Evolutionary conservation across 2,888 invertebrate species (phyloP).

Genomic region (Oegoconia quadripuncta): DNA sequence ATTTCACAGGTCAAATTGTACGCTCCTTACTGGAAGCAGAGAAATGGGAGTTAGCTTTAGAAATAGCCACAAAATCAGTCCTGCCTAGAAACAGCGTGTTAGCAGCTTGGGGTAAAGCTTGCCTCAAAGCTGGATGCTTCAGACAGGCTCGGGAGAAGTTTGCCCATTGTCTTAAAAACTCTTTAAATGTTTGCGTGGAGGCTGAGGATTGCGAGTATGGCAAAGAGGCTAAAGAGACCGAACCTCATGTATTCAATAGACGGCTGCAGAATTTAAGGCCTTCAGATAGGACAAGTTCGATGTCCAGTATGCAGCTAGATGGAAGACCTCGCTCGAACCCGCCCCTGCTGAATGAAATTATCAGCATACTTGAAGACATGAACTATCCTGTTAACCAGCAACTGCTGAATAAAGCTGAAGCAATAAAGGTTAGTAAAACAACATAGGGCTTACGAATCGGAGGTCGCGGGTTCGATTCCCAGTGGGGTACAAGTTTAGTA

Average conservation of each 20-base stretch:
- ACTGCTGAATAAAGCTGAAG: slow-evolving; percentile 66
- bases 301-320: slow-evolving; percentile 56
- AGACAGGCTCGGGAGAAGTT: slow-evolving; percentile 88
- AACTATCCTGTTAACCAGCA: slow-evolving; percentile 74
- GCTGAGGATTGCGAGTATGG: slow-evolving; percentile 63
- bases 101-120: slow-evolving; percentile 93
- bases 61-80: slow-evolving; percentile 93
- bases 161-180: slow-evolving; percentile 64
- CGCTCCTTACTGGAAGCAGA: slow-evolving; percentile 90
- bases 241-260: slow-evolving; percentile 49
- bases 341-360: slow-evolving; percentile 83
- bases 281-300: slow-evolving; percentile 50
- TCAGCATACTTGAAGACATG: slow-evolving; percentile 83
- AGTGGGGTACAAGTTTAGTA: too few relatives aligned
- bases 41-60: slow-evolving; percentile 89
- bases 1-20: slow-evolving; percentile 78
- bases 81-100: slow-evolving; percentile 88
- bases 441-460: too few relatives aligned
- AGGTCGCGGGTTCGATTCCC: too few relatives aligned
- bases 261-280: slow-evolving; percentile 36
- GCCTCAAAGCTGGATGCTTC: slow-evolving; percentile 88
- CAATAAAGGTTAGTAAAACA: slow-evolving; percentile 64
- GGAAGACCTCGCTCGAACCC: slow-evolving; percentile 81
- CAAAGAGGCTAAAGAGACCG: slow-evolving; percentile 47
- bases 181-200: slow-evolving; percentile 51